A percentile compares a stretch with the other conserved stretches of the same genome.
Evolutionary conservation across 2,113 vertebrate species (phyloP).

Genomic region (Entosphenus tridentatus): DNA sequence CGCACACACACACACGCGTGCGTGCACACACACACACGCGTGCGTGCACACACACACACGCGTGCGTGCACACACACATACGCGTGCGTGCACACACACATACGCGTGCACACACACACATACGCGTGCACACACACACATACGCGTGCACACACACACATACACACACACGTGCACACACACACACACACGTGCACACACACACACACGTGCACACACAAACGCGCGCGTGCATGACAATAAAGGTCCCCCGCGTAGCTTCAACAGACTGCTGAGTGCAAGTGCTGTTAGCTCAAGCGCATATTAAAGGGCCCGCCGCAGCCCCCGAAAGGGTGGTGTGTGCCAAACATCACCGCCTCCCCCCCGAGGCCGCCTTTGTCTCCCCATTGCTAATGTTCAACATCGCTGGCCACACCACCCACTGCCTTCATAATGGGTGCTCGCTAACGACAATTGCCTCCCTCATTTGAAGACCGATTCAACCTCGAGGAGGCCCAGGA

Average conservation of each 20-base stretch:
- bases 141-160: neutral
- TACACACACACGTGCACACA: neutral
- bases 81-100: neutral
- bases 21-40: neutral
- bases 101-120: neutral
- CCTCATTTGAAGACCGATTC: too few relatives aligned
- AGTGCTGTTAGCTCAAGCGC: too few relatives aligned
- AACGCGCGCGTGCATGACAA: neutral
- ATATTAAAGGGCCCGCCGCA: too few relatives aligned
- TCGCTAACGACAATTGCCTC: too few relatives aligned
- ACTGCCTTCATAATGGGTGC: too few relatives aligned
- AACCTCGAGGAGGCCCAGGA: too few relatives aligned
- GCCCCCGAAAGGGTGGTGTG: too few relatives aligned
- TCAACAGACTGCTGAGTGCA: too few relatives aligned
- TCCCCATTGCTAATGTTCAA: too few relatives aligned
- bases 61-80: neutral
- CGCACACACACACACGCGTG: neutral
- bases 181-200: neutral
- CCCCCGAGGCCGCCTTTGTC: too few relatives aligned
- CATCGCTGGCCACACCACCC: too few relatives aligned
- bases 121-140: neutral
- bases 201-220: neutral
- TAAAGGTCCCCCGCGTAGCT: neutral
- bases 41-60: neutral
- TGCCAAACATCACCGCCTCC: too few relatives aligned